Evolutionary conservation across 2,797 vertebrate species (phyloP).

Genomic region (Sebastes trivittatus): DNA sequence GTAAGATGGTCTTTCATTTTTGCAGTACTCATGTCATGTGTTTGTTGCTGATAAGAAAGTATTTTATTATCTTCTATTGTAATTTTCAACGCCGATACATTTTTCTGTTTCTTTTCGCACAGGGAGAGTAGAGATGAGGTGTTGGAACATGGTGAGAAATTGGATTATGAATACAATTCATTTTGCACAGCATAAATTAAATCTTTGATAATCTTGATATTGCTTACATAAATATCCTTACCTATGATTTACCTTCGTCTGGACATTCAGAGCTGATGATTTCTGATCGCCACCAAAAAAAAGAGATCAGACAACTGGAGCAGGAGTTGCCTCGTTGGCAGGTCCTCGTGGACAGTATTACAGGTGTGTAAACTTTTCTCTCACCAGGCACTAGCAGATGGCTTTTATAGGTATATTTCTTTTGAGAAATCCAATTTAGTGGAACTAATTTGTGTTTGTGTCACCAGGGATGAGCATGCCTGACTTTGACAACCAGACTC

Average conservation of each 20-base stretch:
- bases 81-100: background rate
- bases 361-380: slow-evolving; percentile 77
- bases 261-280: slow-evolving; percentile 89
- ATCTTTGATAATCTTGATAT: background rate
- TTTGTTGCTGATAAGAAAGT: background rate
- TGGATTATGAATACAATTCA: background rate
- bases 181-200: background rate
- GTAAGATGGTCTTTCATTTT: slow-evolving; percentile 73
- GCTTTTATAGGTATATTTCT: background rate
- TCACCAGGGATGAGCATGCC: slow-evolving; percentile 93
- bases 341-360: slow-evolving; percentile 95
- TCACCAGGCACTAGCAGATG: background rate
- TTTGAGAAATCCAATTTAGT: background rate
- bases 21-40: background rate
- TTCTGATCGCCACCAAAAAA: slow-evolving; percentile 94
- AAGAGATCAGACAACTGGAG: slow-evolving; percentile 94
- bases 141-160: slow-evolving; percentile 91
- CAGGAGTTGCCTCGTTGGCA: slow-evolving; percentile 97
- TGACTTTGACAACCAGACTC: slow-evolving; percentile 95
- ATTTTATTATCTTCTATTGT: background rate
- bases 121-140: slow-evolving; percentile 94
- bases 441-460: background rate
- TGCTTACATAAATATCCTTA: background rate
- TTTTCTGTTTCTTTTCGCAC: slow-evolving; percentile 20
- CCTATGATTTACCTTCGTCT: background rate